Base-by-base conservation (phyloP, 2,888 invertebrate genomes). In the Polymixis lichenea region DNA sequence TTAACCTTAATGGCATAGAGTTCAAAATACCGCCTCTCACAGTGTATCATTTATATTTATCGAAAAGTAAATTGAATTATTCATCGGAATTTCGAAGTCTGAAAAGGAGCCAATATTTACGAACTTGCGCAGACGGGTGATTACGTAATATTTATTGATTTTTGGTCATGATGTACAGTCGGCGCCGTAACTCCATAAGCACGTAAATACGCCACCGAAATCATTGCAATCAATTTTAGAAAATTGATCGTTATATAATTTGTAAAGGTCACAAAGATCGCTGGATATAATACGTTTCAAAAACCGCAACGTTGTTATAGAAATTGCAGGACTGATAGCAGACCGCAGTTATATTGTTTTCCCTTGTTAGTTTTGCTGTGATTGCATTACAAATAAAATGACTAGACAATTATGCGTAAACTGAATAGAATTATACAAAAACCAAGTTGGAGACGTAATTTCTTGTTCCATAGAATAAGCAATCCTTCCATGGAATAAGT, bases 61-160 rank as follows among this genome's bases (percentile, higher is more conserved):
- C 81, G 75, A 80, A 77, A 80, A 84, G 17, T 72, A 80, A 82
- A 85, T 86, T 88, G 71, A 86, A 88, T 86, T 84, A 88, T 88
- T 87, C 86, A 87, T 86, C 68, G 72, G 49, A 81, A 73, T 77
- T 72, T 72, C 62, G 51, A 73, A 73, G 71, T 71, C 65, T 43
- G 58, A 65, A 78, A 81, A 82, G 55, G 67, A 64, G 32, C 3
- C 65, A 60, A 69, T 84, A 82, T 86, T 88, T 86, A 83, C 75
- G 87, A 77, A 83, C 70, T 71, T 69, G 61, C 43, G 69, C 62
- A 60, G 75, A 80, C 80, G 65, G 72, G 76, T 74, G 72, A 86
- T 84, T 85, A 78, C 72, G 72, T 75, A 78, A 82, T 88, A 83
- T 80, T 85, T 85, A 85, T 88, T 77, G 74, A 72, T 69, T 80